Conservation (phyloP, 2,888 invertebrate species). For the Drosophila melanosoma region DNA sequence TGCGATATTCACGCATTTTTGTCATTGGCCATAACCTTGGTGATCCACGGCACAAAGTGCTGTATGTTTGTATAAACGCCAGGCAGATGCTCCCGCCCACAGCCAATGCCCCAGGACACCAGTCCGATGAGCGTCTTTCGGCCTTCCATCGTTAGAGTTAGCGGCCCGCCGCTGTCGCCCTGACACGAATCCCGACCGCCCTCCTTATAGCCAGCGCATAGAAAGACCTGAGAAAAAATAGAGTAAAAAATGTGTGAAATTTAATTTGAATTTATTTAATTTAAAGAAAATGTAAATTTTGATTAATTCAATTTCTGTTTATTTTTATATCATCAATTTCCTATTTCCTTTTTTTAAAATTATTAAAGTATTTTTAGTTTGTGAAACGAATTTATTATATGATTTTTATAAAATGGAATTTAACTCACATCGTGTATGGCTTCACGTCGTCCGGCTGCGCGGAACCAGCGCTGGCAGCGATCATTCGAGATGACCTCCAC, state of each 20-base stretch:
- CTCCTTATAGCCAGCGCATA: constrained; percentile 97
- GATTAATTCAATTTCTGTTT: too few relatives aligned
- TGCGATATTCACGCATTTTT: constrained; percentile 78
- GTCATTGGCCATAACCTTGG: constrained; percentile 89
- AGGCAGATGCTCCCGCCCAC: constrained; percentile 94
- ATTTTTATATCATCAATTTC: too few relatives aligned
- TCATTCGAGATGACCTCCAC: constrained; percentile 95
- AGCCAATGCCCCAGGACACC: constrained; percentile 96
- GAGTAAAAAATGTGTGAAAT: neutral
- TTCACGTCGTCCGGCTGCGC: constrained; percentile 94
- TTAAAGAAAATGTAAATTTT: neutral
- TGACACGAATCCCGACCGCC: constrained; percentile 91
- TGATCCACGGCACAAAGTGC: constrained; percentile 96
- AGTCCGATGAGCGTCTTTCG: constrained; percentile 94
- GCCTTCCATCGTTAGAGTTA: constrained; percentile 94
- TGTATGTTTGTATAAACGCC: constrained; percentile 97
- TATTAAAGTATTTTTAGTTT: neutral
- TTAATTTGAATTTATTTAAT: neutral
- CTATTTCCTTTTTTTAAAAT: neutral
- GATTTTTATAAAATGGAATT: neutral
- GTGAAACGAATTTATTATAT: neutral
- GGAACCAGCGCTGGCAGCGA: constrained; percentile 96
- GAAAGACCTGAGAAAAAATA: constrained; percentile 86
- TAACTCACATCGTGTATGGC: constrained; percentile 92
- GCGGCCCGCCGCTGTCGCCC: constrained; percentile 93